Conservation (phyloP, 2,113 vertebrate species). For the Halcyon malimbica region DNA sequence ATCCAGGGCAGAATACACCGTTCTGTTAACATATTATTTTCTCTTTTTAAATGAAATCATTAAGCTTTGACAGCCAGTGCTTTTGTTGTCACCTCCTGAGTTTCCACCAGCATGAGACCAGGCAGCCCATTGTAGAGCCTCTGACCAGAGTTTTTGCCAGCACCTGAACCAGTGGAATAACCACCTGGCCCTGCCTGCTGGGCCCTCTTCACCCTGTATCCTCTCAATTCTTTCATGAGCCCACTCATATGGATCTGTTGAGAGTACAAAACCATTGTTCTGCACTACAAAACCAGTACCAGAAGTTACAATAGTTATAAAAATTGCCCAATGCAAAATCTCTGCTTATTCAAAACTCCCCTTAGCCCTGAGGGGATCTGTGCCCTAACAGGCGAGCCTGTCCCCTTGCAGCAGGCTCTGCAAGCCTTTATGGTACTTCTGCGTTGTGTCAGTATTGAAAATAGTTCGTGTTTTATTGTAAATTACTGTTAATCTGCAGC, state of each 20-base stretch:
- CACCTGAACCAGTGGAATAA: rapidly evolving
- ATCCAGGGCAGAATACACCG: not conserved
- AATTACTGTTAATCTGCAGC: conserved; percentile 12
- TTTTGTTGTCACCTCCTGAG: not conserved
- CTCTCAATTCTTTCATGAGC: not conserved
- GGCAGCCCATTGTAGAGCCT: not conserved
- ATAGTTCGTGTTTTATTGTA: not conserved
- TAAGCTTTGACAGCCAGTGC: not conserved
- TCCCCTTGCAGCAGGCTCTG: not conserved
- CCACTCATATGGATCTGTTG: rapidly evolving
- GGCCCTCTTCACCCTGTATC: not conserved
- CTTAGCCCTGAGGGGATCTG: not conserved
- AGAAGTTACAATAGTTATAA: not conserved
- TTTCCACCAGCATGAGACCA: not conserved
- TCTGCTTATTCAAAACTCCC: not conserved
- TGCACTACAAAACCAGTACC: not conserved
- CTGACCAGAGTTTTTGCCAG: not conserved
- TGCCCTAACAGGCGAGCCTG: not conserved
- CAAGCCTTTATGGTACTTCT: not conserved
- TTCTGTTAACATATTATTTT: not conserved
- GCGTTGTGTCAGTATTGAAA: not conserved
- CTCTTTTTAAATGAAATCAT: not conserved
- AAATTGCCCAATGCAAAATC: not conserved
- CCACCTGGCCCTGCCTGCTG: not conserved
- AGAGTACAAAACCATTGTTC: not conserved